These are phyloP conservation scores for Caenorhabditis drosophilae DNA, from an alignment of 2,888 invertebrate species.

Conservation along the genomic window DNA sequence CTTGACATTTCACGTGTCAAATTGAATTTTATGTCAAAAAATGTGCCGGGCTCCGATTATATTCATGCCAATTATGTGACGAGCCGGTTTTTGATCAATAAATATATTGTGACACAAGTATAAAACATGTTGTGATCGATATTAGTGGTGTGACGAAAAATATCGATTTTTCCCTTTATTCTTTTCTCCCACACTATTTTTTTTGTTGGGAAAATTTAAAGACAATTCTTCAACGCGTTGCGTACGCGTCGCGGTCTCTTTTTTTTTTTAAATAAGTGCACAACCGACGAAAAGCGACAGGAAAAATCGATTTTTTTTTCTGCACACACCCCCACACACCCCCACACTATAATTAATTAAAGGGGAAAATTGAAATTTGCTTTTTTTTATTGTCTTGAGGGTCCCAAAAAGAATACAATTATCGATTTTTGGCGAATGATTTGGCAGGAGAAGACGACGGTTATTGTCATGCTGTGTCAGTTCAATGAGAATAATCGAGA, in stretches of 20 bases:
- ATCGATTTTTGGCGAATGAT: constrained; percentile 46
- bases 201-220: too few species aligned
- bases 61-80: constrained; percentile 41
- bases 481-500: constrained; percentile 30
- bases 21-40: constrained; percentile 20
- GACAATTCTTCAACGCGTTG: too few species aligned
- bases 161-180: too few species aligned
- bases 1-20: constrained; percentile 33
- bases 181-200: too few species aligned
- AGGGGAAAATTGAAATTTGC: too few species aligned
- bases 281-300: too few species aligned
- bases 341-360: too few species aligned
- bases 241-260: too few species aligned
- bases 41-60: constrained; percentile 13
- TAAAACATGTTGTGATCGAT: background rate
- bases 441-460: constrained; percentile 38
- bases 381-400: constrained; percentile 10
- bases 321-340: too few species aligned
- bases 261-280: too few species aligned
- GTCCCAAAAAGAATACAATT: constrained; percentile 30
- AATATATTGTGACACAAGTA: constrained; percentile 42
- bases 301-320: too few species aligned
- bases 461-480: constrained; percentile 42
- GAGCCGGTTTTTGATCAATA: constrained; percentile 25
- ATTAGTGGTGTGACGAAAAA: background rate